Conservation (phyloP, 2,888 invertebrate species). For the Heteromyza rotundicornis region DNA sequence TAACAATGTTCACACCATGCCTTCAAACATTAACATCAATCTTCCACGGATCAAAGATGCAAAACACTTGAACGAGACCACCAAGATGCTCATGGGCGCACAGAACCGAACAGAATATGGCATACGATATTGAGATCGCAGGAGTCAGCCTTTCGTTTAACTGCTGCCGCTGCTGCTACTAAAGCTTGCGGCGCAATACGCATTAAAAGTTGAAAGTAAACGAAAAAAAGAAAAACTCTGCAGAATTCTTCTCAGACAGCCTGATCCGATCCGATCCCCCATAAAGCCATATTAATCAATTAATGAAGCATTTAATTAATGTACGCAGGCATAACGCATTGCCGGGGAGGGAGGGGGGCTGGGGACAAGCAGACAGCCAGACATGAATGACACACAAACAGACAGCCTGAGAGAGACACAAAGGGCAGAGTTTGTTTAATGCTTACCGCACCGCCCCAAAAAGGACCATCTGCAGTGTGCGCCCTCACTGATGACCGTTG, state of each 20-base stretch:
- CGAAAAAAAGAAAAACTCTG: too few relatives aligned
- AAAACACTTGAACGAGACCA: slow-evolving; percentile 49
- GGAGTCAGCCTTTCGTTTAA: neutral
- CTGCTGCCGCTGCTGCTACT: neutral
- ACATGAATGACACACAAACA: neutral
- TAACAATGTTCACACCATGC: slow-evolving; percentile 57
- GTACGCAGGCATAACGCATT: slow-evolving; percentile 8
- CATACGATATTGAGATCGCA: neutral
- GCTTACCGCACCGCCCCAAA: neutral
- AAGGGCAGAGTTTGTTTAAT: too few relatives aligned
- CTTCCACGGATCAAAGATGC: slow-evolving; percentile 59
- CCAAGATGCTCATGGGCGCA: slow-evolving; percentile 30
- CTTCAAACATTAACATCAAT: slow-evolving; percentile 57
- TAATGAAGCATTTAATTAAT: slow-evolving; percentile 36
- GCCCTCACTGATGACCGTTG: neutral
- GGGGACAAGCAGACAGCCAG: neutral
- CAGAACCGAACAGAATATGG: slow-evolving; percentile 38
- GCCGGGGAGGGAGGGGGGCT: neutral
- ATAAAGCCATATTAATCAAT: slow-evolving; percentile 33
- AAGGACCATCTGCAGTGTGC: neutral
- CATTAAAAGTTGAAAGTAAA: neutral
- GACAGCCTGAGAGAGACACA: neutral
- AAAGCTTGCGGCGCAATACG: neutral
- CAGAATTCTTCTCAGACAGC: neutral
- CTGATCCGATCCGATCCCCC: slow-evolving; percentile 15